Evolutionary conservation across 2,888 invertebrate species (phyloP).

Genomic region (Volucella inanis): DNA sequence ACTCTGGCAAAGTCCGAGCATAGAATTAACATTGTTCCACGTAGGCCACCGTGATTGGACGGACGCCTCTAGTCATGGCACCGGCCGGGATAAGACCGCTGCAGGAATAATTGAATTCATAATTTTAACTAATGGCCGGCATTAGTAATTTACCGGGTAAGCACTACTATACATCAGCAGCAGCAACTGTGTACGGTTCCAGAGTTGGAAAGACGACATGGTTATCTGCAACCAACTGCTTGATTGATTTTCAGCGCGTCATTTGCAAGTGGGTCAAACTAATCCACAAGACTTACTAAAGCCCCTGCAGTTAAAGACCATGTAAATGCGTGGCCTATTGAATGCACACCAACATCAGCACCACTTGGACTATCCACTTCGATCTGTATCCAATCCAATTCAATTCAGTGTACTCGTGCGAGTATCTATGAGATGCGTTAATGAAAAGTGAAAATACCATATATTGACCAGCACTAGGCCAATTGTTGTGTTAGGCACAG

Average conservation of each 20-base stretch:
- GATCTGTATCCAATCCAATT: slow-evolving; percentile 5
- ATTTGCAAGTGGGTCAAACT: slow-evolving; percentile 65
- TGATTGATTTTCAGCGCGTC: slow-evolving; percentile 59
- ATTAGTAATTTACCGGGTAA: slow-evolving; percentile 60
- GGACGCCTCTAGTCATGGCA: background rate
- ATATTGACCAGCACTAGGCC: slow-evolving; percentile 28
- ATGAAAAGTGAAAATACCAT: slow-evolving; percentile 54
- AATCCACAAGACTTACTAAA: slow-evolving; percentile 50
- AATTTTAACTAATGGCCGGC: slow-evolving; percentile 69
- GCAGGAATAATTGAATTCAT: slow-evolving; percentile 72
- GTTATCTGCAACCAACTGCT: slow-evolving; percentile 62
- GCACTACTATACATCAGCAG: slow-evolving; percentile 40
- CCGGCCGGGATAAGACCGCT: slow-evolving; percentile 28
- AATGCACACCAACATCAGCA: slow-evolving; percentile 18
- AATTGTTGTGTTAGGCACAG: background rate
- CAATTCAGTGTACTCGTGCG: background rate
- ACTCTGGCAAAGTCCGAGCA: slow-evolving; percentile 23
- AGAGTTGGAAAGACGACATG: slow-evolving; percentile 49
- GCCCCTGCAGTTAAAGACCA: slow-evolving; percentile 16
- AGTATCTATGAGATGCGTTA: background rate
- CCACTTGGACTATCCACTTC: background rate
- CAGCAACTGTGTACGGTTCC: background rate
- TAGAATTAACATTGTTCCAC: slow-evolving; percentile 66
- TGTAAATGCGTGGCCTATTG: slow-evolving; percentile 45
- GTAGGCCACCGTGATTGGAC: slow-evolving; percentile 66